These are phyloP conservation scores for Hirudo medicinalis DNA, from an alignment of 1,140 invertebrate species.

Conservation along the genomic window DNA sequence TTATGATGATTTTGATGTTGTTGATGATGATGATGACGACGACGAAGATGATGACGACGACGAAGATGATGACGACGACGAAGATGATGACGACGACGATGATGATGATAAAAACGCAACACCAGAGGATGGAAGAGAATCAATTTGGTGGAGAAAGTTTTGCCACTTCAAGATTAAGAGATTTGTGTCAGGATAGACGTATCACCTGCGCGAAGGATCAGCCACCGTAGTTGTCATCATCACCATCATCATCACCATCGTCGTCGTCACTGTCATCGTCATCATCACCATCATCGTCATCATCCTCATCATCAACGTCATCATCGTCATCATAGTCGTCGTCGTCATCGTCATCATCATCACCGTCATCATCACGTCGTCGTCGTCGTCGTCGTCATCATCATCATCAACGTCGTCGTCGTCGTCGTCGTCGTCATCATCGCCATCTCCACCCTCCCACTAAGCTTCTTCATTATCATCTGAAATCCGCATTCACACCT, in stretches of 20 bases:
- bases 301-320: not conserved
- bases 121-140: slow-evolving; percentile 6
- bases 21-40: not conserved
- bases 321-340: not conserved
- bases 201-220: too few species aligned
- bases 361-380: not conserved
- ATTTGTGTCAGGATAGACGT: too few species aligned
- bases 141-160: not conserved
- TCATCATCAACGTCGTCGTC: not conserved
- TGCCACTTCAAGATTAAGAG: not conserved
- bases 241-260: slow-evolving; percentile 1
- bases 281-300: slow-evolving; percentile 1
- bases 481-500: too few species aligned
- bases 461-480: not conserved
- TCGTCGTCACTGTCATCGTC: not conserved
- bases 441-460: too few species aligned
- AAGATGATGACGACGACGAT: not conserved
- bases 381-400: not conserved
- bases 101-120: not conserved
- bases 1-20: not conserved
- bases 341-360: not conserved
- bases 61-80: not conserved
- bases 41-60: not conserved
- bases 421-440: not conserved
- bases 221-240: not conserved